Evolutionary conservation across 2,113 vertebrate genomes (phyloP).

Genomic region (Heliornis fulica): DNA sequence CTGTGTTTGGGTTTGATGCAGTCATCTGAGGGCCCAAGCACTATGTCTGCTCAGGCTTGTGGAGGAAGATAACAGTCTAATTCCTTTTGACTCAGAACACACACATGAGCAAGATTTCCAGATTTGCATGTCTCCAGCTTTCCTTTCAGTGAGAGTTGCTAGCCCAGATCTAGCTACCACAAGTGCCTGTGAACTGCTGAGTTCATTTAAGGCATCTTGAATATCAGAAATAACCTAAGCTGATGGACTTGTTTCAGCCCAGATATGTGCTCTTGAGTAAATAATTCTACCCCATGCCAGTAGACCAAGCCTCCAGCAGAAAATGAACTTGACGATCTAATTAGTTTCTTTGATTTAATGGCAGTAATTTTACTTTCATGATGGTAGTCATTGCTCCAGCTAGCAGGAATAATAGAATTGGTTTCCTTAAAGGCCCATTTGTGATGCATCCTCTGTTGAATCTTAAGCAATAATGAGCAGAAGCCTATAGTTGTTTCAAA

Average conservation of each 20-base stretch:
- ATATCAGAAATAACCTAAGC: background rate
- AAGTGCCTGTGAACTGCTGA: background rate
- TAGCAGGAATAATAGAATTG: background rate
- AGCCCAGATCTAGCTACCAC: background rate
- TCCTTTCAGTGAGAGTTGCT: background rate
- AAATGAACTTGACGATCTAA: conserved; percentile 24
- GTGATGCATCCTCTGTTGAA: background rate
- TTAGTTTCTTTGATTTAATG: conserved; percentile 49
- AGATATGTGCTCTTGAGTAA: background rate
- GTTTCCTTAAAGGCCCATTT: conserved; percentile 31
- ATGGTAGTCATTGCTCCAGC: background rate
- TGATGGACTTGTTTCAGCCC: accelerated
- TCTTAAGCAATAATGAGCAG: conserved; percentile 33
- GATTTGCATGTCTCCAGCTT: background rate
- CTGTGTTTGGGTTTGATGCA: background rate
- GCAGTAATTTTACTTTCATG: background rate
- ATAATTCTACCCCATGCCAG: background rate
- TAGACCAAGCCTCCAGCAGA: background rate
- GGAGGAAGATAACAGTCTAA: background rate
- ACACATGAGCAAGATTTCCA: background rate
- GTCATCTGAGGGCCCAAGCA: background rate
- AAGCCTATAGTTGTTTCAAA: background rate
- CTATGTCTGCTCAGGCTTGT: background rate
- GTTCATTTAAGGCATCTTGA: background rate
- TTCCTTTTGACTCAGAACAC: background rate